These are phyloP conservation scores for Rhabdophis nuchalis DNA, from an alignment of 2,797 vertebrate species.

Conservation along the genomic window DNA sequence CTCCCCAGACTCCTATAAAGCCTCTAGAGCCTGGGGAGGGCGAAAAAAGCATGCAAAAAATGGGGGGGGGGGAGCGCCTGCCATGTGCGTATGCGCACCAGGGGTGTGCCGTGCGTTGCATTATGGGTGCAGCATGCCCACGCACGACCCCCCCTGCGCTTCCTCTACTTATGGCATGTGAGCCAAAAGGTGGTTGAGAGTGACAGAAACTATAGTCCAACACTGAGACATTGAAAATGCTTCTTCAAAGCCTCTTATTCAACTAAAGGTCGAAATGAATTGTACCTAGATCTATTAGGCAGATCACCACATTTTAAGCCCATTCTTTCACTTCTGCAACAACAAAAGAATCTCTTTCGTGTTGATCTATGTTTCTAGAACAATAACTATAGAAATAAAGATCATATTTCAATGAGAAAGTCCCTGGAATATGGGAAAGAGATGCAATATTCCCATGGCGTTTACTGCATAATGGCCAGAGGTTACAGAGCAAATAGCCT, in stretches of 20 bases:
- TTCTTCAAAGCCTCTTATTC: conserved; percentile 32
- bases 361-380: neutral
- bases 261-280: conserved; percentile 29
- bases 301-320: neutral
- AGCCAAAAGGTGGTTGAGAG: too few species aligned
- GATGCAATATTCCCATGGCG: neutral
- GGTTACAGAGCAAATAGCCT: neutral
- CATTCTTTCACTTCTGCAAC: neutral
- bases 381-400: neutral
- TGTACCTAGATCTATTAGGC: conserved; percentile 9
- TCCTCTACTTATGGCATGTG: too few species aligned
- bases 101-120: too few species aligned
- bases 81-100: too few species aligned
- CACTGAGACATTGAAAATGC: neutral
- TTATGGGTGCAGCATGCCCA: too few species aligned
- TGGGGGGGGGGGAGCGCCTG: too few species aligned
- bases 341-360: neutral
- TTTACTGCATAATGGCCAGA: neutral
- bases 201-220: neutral
- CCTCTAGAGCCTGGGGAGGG: too few species aligned
- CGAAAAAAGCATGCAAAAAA: too few species aligned
- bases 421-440: neutral
- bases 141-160: too few species aligned
- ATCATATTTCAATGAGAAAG: neutral
- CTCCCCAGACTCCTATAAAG: too few species aligned